phyloP scores from a whole-genome alignment of 2,113 vertebrate species.

The Deroptyus accipitrinus region DNA sequence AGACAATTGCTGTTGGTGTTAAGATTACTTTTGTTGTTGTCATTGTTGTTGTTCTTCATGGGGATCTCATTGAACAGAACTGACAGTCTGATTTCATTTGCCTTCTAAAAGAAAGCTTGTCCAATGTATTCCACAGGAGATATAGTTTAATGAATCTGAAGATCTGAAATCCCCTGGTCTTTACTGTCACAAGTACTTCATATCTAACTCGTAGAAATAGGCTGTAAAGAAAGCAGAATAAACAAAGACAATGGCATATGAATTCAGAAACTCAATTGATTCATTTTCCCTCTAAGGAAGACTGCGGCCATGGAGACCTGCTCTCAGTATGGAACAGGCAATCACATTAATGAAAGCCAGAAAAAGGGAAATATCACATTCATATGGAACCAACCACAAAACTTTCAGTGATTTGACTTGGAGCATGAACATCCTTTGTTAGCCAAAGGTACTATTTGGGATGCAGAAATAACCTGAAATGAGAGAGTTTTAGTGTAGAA shows the following conservation, averaged over 20 bases:
- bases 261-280: not conserved
- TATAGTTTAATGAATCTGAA: not conserved
- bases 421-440: not conserved
- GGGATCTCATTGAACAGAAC: not conserved
- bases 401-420: not conserved
- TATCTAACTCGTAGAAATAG: not conserved
- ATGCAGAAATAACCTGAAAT: not conserved
- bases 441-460: not conserved
- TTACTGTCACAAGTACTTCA: not conserved
- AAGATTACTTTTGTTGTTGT: not conserved
- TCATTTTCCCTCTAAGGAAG: not conserved
- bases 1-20: not conserved
- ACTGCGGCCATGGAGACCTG: not conserved
- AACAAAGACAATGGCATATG: not conserved
- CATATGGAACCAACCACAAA: not conserved
- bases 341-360: not conserved
- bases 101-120: not conserved
- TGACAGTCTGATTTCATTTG: conserved; percentile 1
- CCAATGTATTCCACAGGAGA: not conserved
- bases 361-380: fast-evolving
- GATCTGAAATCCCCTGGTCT: not conserved
- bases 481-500: not conserved
- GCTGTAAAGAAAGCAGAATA: not conserved
- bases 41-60: not conserved
- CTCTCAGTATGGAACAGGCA: not conserved